Evolutionary conservation across 2,888 invertebrate species (phyloP).

Genomic region (Philaethria dido): DNA sequence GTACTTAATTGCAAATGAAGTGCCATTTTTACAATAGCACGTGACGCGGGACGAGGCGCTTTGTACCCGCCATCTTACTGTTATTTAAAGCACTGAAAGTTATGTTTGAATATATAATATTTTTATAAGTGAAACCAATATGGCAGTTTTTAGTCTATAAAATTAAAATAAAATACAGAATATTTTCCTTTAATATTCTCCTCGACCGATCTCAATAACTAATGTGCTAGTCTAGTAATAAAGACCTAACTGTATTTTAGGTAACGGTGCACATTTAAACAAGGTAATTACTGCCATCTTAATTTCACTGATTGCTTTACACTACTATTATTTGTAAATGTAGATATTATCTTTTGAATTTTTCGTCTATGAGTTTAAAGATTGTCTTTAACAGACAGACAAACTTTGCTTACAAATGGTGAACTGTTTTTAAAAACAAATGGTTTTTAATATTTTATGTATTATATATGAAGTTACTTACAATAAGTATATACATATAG

Average conservation of each 20-base stretch:
- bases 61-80: slow-evolving; percentile 26
- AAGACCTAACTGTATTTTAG: slow-evolving; percentile 5
- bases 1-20: neutral
- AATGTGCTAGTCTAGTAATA: slow-evolving; percentile 12
- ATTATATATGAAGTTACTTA: neutral
- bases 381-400: neutral
- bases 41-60: slow-evolving; percentile 20
- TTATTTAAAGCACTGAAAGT: slow-evolving; percentile 12
- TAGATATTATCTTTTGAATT: slow-evolving; percentile 6
- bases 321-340: slow-evolving; percentile 18
- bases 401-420: slow-evolving; percentile 3
- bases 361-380: slow-evolving; percentile 5
- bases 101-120: slow-evolving; percentile 17
- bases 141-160: neutral
- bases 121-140: slow-evolving; percentile 10
- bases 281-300: slow-evolving; percentile 4
- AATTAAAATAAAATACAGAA: neutral
- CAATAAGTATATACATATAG: slow-evolving; percentile 20
- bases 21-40: slow-evolving; percentile 28
- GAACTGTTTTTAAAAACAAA: neutral
- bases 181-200: neutral
- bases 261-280: slow-evolving; percentile 10
- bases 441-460: neutral
- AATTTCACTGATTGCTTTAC: slow-evolving; percentile 6
- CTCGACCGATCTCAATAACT: neutral